Evolutionary conservation across 1,140 invertebrate species (phyloP).

Genomic region (Probaryconus sp.): DNA sequence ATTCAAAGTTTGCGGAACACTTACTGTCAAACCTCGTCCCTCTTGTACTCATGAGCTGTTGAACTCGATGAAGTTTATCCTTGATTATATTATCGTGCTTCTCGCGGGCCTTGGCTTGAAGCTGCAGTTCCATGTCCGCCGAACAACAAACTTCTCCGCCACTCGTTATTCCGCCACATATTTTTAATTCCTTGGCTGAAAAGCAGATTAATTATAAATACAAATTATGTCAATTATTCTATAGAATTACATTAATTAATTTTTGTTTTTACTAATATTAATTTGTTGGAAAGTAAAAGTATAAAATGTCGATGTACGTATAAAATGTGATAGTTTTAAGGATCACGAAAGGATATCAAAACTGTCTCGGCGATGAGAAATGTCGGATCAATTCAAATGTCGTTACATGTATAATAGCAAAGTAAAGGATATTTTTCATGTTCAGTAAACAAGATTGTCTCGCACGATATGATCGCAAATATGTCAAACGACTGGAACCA

Average conservation of each 20-base stretch:
- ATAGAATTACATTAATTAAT: too few relatives aligned
- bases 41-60: conserved; percentile 71
- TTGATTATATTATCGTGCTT: conserved; percentile 75
- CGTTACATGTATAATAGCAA: too few relatives aligned
- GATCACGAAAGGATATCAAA: too few relatives aligned
- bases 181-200: conserved; percentile 76
- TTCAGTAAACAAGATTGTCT: conserved; percentile 7
- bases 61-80: conserved; percentile 72
- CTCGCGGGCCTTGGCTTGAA: conserved; percentile 73
- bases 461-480: conserved; percentile 14
- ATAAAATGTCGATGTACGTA: too few relatives aligned
- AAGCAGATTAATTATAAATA: too few relatives aligned
- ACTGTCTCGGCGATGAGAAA: too few relatives aligned
- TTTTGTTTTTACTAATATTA: too few relatives aligned
- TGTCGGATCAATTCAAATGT: neutral
- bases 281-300: too few relatives aligned
- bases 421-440: too few relatives aligned
- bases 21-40: conserved; percentile 74
- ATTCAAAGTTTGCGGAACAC: conserved; percentile 60
- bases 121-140: conserved; percentile 74
- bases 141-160: conserved; percentile 76
- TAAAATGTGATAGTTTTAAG: too few relatives aligned
- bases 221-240: too few relatives aligned
- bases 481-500: conserved; percentile 27
- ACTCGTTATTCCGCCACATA: conserved; percentile 74